Conservation (phyloP, 2,888 invertebrate species). For the Tenthredo amoena region DNA sequence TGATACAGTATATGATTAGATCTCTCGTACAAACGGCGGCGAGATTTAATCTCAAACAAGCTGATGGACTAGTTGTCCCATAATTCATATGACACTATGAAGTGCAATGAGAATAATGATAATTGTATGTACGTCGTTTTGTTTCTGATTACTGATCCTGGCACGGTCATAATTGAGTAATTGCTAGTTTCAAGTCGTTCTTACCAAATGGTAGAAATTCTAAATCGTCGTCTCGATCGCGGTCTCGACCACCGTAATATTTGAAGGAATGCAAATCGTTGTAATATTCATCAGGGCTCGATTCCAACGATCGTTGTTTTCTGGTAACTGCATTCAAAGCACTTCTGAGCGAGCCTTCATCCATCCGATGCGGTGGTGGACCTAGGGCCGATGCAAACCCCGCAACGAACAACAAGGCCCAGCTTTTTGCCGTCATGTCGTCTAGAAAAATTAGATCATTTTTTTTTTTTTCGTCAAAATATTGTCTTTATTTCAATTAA, state of each 20-base stretch:
- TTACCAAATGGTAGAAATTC: constrained; percentile 69
- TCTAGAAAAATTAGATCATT: constrained; percentile 33
- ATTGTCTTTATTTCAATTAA: neutral
- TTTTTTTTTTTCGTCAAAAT: constrained; percentile 3
- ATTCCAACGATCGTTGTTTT: constrained; percentile 76
- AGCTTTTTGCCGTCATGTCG: constrained; percentile 36
- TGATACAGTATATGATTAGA: neutral
- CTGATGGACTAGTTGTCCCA: neutral
- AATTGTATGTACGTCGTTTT: neutral
- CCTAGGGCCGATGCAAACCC: constrained; percentile 59
- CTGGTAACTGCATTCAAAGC: constrained; percentile 78
- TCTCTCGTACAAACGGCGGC: neutral
- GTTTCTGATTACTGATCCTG: neutral
- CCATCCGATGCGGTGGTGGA: constrained; percentile 62
- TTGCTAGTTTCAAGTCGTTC: neutral
- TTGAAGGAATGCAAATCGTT: constrained; percentile 69
- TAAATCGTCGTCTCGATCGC: constrained; percentile 66
- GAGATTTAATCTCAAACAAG: neutral
- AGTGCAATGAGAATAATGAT: constrained; percentile 19
- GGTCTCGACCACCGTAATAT: constrained; percentile 66
- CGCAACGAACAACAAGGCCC: constrained; percentile 40
- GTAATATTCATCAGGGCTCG: constrained; percentile 68
- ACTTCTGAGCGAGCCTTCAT: constrained; percentile 77
- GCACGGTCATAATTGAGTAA: neutral
- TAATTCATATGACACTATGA: neutral